These are phyloP conservation scores for Zaprionus lachaisei DNA, from an alignment of 1,140 invertebrate genomes.

Conservation along the genomic window DNA sequence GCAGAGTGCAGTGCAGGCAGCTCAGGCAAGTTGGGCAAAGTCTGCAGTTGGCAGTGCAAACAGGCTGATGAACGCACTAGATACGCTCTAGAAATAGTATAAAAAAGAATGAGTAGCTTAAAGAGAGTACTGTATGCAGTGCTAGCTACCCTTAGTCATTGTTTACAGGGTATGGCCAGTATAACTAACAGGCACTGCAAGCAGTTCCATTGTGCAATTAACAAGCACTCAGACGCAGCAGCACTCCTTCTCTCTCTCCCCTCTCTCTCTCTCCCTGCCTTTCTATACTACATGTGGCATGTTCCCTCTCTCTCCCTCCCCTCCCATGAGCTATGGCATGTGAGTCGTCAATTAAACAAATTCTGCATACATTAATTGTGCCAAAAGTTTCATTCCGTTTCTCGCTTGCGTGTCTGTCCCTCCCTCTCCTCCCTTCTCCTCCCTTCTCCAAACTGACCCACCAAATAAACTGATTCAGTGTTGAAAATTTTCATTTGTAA, in stretches of 20 bases:
- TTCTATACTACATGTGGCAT: not conserved
- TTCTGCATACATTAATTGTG: constrained; percentile 78
- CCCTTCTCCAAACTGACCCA: not conserved
- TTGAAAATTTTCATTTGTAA: constrained; percentile 51
- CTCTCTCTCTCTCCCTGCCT: not conserved
- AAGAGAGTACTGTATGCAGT: not conserved
- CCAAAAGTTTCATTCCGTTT: constrained; percentile 55
- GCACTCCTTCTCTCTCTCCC: not conserved
- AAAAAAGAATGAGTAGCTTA: not conserved
- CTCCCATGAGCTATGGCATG: constrained; percentile 61
- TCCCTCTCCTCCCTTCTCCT: not conserved
- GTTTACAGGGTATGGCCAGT: constrained; percentile 22
- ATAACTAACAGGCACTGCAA: constrained; percentile 3
- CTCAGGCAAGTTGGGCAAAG: constrained; percentile 33
- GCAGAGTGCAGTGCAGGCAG: constrained; percentile 20
- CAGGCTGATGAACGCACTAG: not conserved
- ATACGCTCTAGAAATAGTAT: not conserved
- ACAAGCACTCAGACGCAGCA: constrained; percentile 35
- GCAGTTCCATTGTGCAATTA: constrained; percentile 44
- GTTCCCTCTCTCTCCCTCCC: not conserved
- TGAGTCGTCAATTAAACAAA: constrained; percentile 79
- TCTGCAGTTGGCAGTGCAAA: constrained; percentile 26
- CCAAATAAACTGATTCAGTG: constrained; percentile 33
- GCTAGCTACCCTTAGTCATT: not conserved
- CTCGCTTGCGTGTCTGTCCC: constrained; percentile 25